These are phyloP conservation scores for Vulpes vulpes DNA, from an alignment of 2,113 vertebrate species.

Conservation along the genomic window DNA sequence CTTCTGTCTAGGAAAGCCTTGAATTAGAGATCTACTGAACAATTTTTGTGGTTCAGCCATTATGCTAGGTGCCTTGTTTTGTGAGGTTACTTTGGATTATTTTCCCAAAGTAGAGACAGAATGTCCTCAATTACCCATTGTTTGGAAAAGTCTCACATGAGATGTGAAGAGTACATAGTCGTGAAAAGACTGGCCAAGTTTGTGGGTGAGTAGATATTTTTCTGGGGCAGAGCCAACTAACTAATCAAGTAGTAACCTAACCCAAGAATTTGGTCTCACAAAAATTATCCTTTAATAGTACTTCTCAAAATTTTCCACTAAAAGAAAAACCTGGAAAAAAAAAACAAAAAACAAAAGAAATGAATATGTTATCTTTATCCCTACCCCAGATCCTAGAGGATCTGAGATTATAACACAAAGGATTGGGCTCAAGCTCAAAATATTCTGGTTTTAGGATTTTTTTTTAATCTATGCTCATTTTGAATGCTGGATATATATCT, in stretches of 20 bases:
- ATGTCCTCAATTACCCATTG: slow-evolving; percentile 46
- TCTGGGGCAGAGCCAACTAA: not conserved
- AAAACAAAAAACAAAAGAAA: not conserved
- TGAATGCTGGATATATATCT: not conserved
- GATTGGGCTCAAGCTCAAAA: not conserved
- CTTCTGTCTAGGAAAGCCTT: not conserved
- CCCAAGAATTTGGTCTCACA: slow-evolving; percentile 35
- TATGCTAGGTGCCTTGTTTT: slow-evolving; percentile 25
- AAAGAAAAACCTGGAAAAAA: not conserved
- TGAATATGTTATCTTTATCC: not conserved
- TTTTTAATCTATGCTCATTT: not conserved
- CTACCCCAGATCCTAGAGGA: not conserved
- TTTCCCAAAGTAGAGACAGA: slow-evolving; percentile 59
- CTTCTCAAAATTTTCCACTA: slow-evolving; percentile 62
- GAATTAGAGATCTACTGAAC: not conserved
- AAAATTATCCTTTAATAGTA: not conserved
- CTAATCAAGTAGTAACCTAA: slow-evolving; percentile 55
- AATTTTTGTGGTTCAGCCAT: not conserved
- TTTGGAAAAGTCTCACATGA: not conserved
- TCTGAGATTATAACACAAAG: not conserved
- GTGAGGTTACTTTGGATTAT: slow-evolving; percentile 51
- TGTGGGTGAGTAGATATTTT: slow-evolving; percentile 56
- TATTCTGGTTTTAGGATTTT: not conserved
- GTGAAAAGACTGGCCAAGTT: slow-evolving; percentile 33
- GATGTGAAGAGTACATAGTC: slow-evolving; percentile 36